Conservation (phyloP, 2,113 vertebrate species). For the Montifringilla adamsi region DNA sequence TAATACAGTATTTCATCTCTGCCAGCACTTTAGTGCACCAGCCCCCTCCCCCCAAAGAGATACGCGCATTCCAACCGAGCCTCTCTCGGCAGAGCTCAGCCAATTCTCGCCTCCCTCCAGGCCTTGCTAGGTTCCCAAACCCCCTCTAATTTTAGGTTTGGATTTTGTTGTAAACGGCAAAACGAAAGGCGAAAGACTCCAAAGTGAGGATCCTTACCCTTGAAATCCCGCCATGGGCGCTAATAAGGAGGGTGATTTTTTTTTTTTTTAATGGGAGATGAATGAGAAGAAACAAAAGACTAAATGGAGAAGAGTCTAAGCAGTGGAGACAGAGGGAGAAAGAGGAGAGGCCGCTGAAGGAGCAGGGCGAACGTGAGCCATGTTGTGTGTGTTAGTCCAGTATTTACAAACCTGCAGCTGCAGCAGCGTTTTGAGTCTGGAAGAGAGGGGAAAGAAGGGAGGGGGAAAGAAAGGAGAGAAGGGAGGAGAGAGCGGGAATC, state of each 20-base stretch:
- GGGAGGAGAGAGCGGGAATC: slow-evolving; percentile 22
- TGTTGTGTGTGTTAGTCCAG: slow-evolving; percentile 57
- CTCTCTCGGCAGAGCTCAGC: slow-evolving; percentile 10
- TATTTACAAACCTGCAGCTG: slow-evolving; percentile 64
- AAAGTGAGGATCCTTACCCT: slow-evolving; percentile 41
- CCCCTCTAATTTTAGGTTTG: neutral
- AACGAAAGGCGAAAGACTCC: slow-evolving; percentile 12
- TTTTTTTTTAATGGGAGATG: neutral
- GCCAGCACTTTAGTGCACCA: neutral
- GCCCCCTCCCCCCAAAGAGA: neutral
- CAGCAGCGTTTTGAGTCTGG: slow-evolving; percentile 39
- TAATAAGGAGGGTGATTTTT: neutral
- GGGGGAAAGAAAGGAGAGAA: slow-evolving; percentile 30
- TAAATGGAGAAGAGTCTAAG: neutral
- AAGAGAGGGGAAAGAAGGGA: slow-evolving; percentile 9
- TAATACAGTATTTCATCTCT: slow-evolving; percentile 14
- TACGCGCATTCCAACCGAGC: neutral
- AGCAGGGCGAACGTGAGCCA: slow-evolving; percentile 77
- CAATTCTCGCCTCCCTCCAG: neutral
- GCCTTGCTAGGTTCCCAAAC: neutral
- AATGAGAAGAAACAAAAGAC: neutral
- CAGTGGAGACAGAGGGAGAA: neutral
- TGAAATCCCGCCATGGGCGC: slow-evolving; percentile 9
- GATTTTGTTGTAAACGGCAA: slow-evolving; percentile 23
- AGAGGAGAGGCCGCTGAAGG: neutral